A percentile compares a stretch with the other conserved stretches of the same genome.
Conservation (phyloP, 37 sponge, comb jelly and placozoan species). For the Aphrocallistes beatrix region DNA sequence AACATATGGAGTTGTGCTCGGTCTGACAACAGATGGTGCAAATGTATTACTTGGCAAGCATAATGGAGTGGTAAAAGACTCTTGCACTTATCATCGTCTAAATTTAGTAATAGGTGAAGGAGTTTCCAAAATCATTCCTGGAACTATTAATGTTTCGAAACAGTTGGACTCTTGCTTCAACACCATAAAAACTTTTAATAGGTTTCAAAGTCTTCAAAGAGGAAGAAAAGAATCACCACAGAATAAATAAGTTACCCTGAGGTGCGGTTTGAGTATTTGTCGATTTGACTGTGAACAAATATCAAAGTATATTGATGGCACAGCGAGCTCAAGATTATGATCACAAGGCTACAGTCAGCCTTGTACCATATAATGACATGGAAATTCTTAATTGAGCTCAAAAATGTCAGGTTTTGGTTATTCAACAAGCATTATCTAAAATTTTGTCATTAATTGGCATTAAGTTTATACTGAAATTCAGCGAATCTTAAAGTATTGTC, state of each 20-base stretch:
- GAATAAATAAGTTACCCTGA: background rate
- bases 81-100: background rate
- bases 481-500: background rate
- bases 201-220: background rate
- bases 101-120: background rate
- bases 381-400: background rate
- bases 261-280: background rate
- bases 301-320: background rate
- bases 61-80: background rate
- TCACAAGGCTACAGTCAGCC: background rate
- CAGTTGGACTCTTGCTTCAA: background rate
- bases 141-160: background rate
- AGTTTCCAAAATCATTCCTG: background rate
- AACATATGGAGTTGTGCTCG: background rate
- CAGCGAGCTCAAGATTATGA: background rate
- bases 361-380: background rate
- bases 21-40: background rate
- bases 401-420: background rate
- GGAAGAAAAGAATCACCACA: background rate
- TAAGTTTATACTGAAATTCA: background rate
- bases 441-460: background rate
- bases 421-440: background rate
- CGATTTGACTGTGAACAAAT: background rate
- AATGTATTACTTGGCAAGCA: background rate
- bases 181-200: background rate